phyloP scores from a whole-genome alignment of 2,113 vertebrate species.

The Microtus ochrogaster region DNA sequence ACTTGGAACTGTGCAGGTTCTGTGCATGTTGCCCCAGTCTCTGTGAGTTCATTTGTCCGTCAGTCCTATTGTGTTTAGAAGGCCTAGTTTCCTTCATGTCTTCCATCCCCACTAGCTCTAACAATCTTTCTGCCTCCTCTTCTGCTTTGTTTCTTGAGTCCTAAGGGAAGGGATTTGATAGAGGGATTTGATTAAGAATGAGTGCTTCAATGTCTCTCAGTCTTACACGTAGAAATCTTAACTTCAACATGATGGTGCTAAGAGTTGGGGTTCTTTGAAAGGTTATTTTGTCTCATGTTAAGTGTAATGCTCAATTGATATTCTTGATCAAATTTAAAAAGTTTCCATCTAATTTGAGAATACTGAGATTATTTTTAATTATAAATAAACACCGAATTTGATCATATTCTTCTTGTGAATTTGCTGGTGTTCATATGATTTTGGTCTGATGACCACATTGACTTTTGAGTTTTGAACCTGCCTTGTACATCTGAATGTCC shows the following conservation, averaged over 20 bases:
- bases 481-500: not conserved
- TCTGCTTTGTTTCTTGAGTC: not conserved
- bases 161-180: not conserved
- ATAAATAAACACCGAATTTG: not conserved
- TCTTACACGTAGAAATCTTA: not conserved
- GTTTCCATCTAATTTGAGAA: not conserved
- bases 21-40: not conserved
- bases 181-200: not conserved
- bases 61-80: not conserved
- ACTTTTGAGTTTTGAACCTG: not conserved
- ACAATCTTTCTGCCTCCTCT: not conserved
- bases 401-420: not conserved
- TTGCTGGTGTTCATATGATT: not conserved
- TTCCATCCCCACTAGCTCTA: not conserved
- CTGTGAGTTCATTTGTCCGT: not conserved
- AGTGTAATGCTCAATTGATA: not conserved
- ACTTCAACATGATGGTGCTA: not conserved
- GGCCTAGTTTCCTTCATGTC: not conserved
- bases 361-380: not conserved
- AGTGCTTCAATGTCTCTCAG: too few species aligned
- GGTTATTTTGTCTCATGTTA: not conserved
- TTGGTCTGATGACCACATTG: not conserved
- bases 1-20: not conserved
- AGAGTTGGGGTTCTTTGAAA: not conserved
- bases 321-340: not conserved